These are phyloP conservation scores for Campoletis sonorensis DNA, from an alignment of 1,140 invertebrate genomes.

Conservation along the genomic window DNA sequence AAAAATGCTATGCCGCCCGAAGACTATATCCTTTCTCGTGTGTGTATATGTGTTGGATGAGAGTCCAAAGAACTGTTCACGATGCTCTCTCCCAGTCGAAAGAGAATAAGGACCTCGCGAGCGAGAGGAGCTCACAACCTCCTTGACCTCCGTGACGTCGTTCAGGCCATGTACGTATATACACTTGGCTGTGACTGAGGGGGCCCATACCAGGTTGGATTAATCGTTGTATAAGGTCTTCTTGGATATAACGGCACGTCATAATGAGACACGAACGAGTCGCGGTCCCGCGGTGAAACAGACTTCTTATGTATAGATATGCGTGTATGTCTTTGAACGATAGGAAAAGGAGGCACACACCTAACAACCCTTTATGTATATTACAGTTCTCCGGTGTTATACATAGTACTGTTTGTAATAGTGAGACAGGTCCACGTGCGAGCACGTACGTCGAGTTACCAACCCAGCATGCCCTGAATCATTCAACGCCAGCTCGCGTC, in stretches of 20 bases:
- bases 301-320: background rate
- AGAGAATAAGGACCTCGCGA: constrained; percentile 34
- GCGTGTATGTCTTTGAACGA: background rate
- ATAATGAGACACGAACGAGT: constrained; percentile 52
- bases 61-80: constrained; percentile 41
- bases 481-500: constrained; percentile 36
- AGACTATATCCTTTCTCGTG: background rate
- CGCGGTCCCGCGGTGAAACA: constrained; percentile 13
- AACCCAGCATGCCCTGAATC: constrained; percentile 42
- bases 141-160: constrained; percentile 37
- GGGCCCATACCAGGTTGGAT: constrained; percentile 44
- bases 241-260: constrained; percentile 52
- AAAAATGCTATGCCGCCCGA: constrained; percentile 37
- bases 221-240: constrained; percentile 52
- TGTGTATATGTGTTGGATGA: background rate
- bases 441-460: constrained; percentile 39
- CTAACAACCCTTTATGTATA: constrained; percentile 24
- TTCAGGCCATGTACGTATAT: background rate
- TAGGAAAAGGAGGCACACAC: background rate
- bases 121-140: constrained; percentile 33
- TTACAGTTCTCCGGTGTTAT: background rate
- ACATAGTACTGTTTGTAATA: constrained; percentile 13
- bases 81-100: constrained; percentile 25
- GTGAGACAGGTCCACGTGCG: constrained; percentile 36
- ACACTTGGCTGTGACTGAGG: constrained; percentile 24